phyloP scores from a whole-genome alignment of 2,888 invertebrate species.

The Heliconius ethilla region DNA sequence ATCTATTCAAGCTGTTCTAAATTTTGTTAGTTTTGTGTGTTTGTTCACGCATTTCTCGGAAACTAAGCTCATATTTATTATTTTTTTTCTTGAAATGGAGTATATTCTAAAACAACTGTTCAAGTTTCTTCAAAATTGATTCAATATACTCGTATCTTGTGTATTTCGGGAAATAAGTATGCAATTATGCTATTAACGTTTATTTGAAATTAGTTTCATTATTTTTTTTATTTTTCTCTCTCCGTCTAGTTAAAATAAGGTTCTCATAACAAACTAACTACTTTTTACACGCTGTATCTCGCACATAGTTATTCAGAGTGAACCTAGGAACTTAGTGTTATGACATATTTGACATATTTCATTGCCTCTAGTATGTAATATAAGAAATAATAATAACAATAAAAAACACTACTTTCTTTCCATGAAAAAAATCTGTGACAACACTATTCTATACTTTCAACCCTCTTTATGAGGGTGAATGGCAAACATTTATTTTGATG shows the following conservation, averaged over 20 bases:
- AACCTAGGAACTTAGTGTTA: too few relatives aligned
- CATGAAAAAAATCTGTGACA: background rate
- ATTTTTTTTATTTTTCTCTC: too few relatives aligned
- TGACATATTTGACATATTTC: too few relatives aligned
- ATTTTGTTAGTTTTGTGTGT: background rate
- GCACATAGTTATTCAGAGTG: too few relatives aligned
- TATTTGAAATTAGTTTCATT: too few relatives aligned
- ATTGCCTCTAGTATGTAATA: too few relatives aligned
- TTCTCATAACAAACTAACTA: too few relatives aligned
- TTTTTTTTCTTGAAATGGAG: background rate
- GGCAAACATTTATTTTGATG: constrained; percentile 51
- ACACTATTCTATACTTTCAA: constrained; percentile 41
- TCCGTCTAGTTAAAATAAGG: too few relatives aligned
- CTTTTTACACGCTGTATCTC: too few relatives aligned
- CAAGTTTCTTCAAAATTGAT: background rate
- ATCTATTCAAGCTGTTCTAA: background rate
- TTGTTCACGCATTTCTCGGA: background rate
- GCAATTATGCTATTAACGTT: background rate
- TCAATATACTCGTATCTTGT: background rate
- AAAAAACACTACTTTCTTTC: background rate
- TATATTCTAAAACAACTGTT: background rate
- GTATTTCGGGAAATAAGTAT: background rate
- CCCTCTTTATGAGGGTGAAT: constrained; percentile 48
- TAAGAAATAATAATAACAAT: background rate
- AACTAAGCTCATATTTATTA: background rate